Conservation (phyloP, 1,140 invertebrate genomes). For the Lasioglossum baleicum region DNA sequence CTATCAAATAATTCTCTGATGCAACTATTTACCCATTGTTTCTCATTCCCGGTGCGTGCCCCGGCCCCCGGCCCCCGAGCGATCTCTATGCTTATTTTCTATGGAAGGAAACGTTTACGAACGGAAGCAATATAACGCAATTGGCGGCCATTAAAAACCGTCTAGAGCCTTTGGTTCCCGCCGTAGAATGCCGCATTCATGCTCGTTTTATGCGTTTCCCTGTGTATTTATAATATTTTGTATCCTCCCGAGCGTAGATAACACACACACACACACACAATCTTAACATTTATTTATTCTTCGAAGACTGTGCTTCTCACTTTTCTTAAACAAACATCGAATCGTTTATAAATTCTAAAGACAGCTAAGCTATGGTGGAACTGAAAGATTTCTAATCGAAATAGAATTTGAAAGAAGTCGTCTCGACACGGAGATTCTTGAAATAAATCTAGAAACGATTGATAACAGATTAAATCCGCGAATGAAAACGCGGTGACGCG, state of each 20-base stretch:
- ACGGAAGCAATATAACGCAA: conserved; percentile 37
- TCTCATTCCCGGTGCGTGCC: conserved; percentile 8
- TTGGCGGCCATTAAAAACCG: conserved; percentile 35
- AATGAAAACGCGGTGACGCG: background rate
- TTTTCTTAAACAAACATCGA: background rate
- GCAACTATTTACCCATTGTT: conserved; percentile 21
- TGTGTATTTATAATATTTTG: background rate
- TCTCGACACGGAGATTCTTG: too few species aligned
- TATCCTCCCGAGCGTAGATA: background rate
- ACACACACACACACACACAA: too few species aligned
- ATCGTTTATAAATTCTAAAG: too few species aligned
- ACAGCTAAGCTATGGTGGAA: too few species aligned
- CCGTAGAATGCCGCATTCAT: background rate
- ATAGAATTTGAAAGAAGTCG: too few species aligned
- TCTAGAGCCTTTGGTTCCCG: background rate
- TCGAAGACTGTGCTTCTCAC: background rate
- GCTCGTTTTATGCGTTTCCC: background rate
- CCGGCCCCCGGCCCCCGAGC: background rate
- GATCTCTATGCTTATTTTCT: conserved; percentile 11
- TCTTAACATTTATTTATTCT: background rate
- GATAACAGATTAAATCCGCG: background rate
- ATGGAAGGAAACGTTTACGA: conserved; percentile 32
- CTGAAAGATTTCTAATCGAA: too few species aligned
- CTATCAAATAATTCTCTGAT: background rate
- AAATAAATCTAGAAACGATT: too few species aligned